Evolutionary conservation across 2,113 vertebrate species (phyloP), one percentile per base, ranked within the genome.

Genomic region (Donacobius atricapilla): DNA sequence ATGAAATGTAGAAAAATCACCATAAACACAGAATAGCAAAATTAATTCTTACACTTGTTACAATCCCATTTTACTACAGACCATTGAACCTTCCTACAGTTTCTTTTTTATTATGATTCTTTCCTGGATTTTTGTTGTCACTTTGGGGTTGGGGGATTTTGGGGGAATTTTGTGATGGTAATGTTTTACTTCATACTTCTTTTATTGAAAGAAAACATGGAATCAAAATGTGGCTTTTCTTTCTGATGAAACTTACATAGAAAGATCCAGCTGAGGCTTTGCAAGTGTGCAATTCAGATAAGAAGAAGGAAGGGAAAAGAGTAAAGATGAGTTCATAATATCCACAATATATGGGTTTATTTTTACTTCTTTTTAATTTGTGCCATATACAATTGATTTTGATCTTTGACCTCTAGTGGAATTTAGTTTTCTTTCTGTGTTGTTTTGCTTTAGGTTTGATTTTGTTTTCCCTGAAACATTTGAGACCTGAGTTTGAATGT

Each of bases 121-220:
- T 18, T 31, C 15, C 8, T 21, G n/a, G 10, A 7, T 12, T 47
- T 76, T 60, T 39, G 8, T 12, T 53, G 2, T 45, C n/a, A n/a
- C n/a, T 75, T 51, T 15, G 19, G 15, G 12, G 19, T 45, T 4
- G 8, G 14, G 7, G 1, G 1, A 7, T 12, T 22, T 51, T 3
- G 5, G 10, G 4, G 4, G 5, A 19, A 11, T 37, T 64, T 30
- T 50, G 15, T 8, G 5, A 45, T 35, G 40, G 12, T 63, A 16
- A 11, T 69, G 3, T 45, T 69, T 82, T 35, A 31, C 2, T 60
- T 24, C 18, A 24, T 40, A 28, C 4, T 47, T 87, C 7, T 57
- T 57, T 78, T 39, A 42, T 37, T 77, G 35, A 65, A 54, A 63
- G 3, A 71, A 61, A 35, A 1, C 3, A 1, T 35, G 14, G 14